Evolutionary conservation across 2,888 invertebrate genomes (phyloP), one percentile per base, ranked within the genome.

Genomic region (Coenonympha arcania): DNA sequence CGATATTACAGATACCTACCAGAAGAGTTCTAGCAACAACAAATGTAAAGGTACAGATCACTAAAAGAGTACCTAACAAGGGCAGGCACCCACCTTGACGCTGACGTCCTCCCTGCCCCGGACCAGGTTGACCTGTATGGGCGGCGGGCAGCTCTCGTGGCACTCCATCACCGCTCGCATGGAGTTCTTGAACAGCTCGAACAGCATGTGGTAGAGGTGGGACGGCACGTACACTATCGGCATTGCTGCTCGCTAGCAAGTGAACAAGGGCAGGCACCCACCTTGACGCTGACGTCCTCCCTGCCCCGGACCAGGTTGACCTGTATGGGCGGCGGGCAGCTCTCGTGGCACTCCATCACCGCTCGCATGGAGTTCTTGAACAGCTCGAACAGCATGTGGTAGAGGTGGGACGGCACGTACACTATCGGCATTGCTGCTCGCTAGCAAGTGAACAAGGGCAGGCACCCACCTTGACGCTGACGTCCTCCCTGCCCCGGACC

Each of bases 321-420:
- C 41, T 91, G 89, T 40, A 99, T 88, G 0, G 96, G 93, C 0
- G 99, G 98, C 6, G 89, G 88, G 37, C 89, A 88, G 48, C 76
- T 77, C 57, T 91, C 91, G 70, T 96, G 93, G 65, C 90, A 90
- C 76, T 99, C 99, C 87, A 99, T 95, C 0, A 97, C 95, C 0
- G 99, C 99, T 63, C 99, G 88, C 97, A 99, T 96, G 0, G 99
- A 92, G 84, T 99, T 99, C 89, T 99, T 99, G 80, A 99, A 97
- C 54, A 99, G 84, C 81, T 99, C 99, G 78, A 99, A 99, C 63
- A 99, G 89, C 92, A 99, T 99, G 84, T 99, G 99, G 87, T 99
- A 99, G 49, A 99, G 88, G 80, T 99, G 99, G 18, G 99, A 98
- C 1, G 99, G 99, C 16, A 99, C 98, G 75, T 99, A 99, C 0